Evolutionary conservation across 1,140 invertebrate species (phyloP).

Genomic region (Pygmarrhopalites habei): DNA sequence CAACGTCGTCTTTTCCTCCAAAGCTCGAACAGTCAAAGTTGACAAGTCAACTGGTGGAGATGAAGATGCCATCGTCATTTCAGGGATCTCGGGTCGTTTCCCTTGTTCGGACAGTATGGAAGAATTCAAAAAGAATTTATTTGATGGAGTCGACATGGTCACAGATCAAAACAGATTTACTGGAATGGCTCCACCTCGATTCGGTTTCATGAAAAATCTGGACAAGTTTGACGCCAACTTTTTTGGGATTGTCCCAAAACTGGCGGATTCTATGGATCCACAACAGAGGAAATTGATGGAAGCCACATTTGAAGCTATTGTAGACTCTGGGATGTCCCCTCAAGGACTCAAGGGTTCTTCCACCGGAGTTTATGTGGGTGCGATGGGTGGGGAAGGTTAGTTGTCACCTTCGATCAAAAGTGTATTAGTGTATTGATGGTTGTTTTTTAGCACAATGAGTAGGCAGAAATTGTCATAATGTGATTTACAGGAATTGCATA

Average conservation of each 20-base stretch:
- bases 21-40: too few species aligned
- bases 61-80: conserved; percentile 52
- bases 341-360: neutral
- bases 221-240: conserved; percentile 51
- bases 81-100: conserved; percentile 73
- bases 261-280: conserved; percentile 51
- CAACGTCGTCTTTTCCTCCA: too few species aligned
- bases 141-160: conserved; percentile 58
- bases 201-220: conserved; percentile 25
- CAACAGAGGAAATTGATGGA: conserved; percentile 49
- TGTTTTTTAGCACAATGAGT: too few species aligned
- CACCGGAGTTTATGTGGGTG: conserved; percentile 56
- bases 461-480: too few species aligned
- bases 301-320: conserved; percentile 43
- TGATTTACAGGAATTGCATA: too few species aligned
- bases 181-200: neutral
- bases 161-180: conserved; percentile 50
- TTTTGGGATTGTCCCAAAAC: conserved; percentile 50
- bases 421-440: too few species aligned
- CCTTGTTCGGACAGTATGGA: conserved; percentile 73
- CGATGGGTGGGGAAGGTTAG: conserved; percentile 42
- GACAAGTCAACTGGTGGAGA: too few species aligned
- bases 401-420: too few species aligned
- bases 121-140: conserved; percentile 71
- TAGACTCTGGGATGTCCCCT: conserved; percentile 43